Evolutionary conservation across 2,888 invertebrate genomes (phyloP).

Genomic region (Sympetrum striolatum): DNA sequence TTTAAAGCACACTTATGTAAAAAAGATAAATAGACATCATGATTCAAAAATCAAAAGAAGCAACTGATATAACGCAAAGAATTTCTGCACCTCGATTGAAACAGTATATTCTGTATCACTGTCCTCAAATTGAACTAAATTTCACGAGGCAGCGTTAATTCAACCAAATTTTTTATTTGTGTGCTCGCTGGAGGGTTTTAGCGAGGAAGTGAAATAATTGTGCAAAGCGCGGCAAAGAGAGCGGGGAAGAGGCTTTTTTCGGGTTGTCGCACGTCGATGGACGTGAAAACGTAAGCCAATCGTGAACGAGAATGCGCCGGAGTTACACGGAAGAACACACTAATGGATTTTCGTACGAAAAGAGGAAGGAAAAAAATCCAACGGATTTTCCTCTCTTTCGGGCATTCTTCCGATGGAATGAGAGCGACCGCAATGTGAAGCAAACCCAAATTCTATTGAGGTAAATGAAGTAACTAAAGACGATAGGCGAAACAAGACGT

Average conservation of each 20-base stretch:
- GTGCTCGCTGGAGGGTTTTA: background rate
- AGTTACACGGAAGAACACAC: background rate
- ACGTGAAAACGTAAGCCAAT: background rate
- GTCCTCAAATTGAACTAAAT: background rate
- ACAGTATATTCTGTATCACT: background rate
- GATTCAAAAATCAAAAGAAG: too few species aligned
- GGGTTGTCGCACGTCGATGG: background rate
- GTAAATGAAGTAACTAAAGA: too few species aligned
- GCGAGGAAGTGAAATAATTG: background rate
- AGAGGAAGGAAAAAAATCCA: background rate
- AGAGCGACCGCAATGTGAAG: too few species aligned
- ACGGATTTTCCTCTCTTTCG: too few species aligned
- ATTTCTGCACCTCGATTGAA: too few species aligned
- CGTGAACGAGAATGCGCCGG: background rate
- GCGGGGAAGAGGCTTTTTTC: background rate
- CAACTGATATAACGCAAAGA: too few species aligned
- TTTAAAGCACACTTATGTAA: too few species aligned
- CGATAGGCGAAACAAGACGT: too few species aligned
- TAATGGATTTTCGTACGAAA: background rate
- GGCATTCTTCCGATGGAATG: too few species aligned
- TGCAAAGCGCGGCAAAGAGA: background rate
- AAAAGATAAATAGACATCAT: too few species aligned
- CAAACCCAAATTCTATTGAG: too few species aligned
- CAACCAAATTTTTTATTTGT: background rate
- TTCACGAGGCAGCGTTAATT: too few species aligned